Evolutionary conservation across 2,113 vertebrate genomes (phyloP).

Genomic region (Reinhardtius hippoglossoides): DNA sequence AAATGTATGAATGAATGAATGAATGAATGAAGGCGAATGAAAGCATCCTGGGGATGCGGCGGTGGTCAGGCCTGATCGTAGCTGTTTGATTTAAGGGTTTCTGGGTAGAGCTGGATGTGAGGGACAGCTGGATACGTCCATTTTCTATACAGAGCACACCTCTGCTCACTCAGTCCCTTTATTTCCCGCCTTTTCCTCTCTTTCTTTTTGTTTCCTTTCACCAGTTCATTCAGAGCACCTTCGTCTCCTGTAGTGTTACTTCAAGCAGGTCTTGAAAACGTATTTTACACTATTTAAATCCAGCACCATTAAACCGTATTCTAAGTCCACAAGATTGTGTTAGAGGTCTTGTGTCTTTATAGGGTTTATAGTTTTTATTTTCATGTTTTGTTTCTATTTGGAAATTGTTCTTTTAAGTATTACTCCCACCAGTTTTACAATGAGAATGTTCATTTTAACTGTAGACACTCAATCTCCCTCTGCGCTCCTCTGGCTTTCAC

Average conservation of each 20-base stretch:
- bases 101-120: slow-evolving; percentile 53
- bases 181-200: slow-evolving; percentile 38
- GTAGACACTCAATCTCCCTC: background rate
- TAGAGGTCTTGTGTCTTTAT: background rate
- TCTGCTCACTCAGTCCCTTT: slow-evolving; percentile 37
- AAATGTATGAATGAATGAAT: slow-evolving; percentile 65
- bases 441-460: background rate
- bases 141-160: slow-evolving; percentile 55
- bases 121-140: slow-evolving; percentile 75
- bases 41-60: slow-evolving; percentile 68
- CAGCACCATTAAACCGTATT: background rate
- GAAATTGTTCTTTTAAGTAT: background rate
- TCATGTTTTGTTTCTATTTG: background rate
- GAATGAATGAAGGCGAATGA: slow-evolving; percentile 72
- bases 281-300: slow-evolving; percentile 19
- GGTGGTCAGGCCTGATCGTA: slow-evolving; percentile 62
- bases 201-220: slow-evolving; percentile 50
- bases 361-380: background rate
- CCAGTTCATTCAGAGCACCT: slow-evolving; percentile 52
- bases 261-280: slow-evolving; percentile 31
- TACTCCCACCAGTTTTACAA: background rate
- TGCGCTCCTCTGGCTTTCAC: background rate
- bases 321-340: background rate
- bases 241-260: slow-evolving; percentile 39
- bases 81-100: slow-evolving; percentile 75